phyloP scores from a whole-genome alignment of 2,888 invertebrate species.

The Hoplodrina blanda region DNA sequence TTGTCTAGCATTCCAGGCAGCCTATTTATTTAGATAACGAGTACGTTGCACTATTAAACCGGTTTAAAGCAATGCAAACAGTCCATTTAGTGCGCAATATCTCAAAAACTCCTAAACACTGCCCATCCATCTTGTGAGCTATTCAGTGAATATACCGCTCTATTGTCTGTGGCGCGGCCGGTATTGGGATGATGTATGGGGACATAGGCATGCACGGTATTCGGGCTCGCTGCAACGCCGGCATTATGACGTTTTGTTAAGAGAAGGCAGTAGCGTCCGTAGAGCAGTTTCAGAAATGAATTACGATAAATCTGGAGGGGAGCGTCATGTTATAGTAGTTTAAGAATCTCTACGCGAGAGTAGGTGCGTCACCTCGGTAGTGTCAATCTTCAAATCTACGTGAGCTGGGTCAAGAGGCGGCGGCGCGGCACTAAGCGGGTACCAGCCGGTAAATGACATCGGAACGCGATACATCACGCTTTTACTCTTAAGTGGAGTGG shows the following conservation, averaged over 20 bases:
- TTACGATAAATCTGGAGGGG: too few species aligned
- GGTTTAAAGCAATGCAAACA: background rate
- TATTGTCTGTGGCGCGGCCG: conserved; percentile 25
- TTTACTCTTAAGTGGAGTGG: conserved; percentile 10
- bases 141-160: conserved; percentile 33
- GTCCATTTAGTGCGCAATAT: conserved; percentile 18
- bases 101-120: conserved; percentile 44
- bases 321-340: too few species aligned
- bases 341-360: too few species aligned
- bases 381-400: background rate
- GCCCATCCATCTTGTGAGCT: conserved; percentile 32
- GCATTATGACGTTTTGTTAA: conserved; percentile 3
- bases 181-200: conserved; percentile 34
- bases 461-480: conserved; percentile 5
- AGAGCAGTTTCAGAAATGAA: conserved; percentile 2
- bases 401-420: background rate
- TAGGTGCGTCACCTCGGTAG: too few species aligned
- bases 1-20: too few species aligned
- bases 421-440: background rate
- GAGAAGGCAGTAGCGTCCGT: background rate
- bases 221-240: conserved; percentile 1
- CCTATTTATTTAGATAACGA: background rate
- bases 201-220: background rate
- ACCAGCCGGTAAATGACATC: background rate
- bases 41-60: background rate